phyloP scores from a whole-genome alignment of 2,113 vertebrate species.

The Hylia prasina region DNA sequence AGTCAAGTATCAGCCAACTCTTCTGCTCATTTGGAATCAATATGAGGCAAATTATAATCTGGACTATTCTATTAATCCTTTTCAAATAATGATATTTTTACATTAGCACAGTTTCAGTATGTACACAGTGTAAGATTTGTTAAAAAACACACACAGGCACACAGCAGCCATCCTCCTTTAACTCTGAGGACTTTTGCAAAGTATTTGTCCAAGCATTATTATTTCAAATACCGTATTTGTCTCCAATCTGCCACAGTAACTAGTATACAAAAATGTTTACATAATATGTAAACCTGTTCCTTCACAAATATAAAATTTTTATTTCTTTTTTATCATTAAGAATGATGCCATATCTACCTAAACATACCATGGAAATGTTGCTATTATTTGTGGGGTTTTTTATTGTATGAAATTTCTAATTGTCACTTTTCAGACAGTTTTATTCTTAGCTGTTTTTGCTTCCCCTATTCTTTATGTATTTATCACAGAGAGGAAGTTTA shows the following conservation, averaged over 20 bases:
- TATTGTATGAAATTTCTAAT: background rate
- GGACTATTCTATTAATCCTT: background rate
- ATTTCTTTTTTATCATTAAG: background rate
- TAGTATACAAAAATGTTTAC: background rate
- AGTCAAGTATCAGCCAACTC: background rate
- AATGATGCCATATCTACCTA: background rate
- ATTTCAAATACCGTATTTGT: background rate
- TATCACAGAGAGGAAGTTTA: background rate
- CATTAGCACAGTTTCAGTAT: background rate
- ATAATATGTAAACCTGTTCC: background rate
- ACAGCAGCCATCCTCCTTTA: background rate
- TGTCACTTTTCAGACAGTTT: background rate
- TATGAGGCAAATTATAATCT: background rate
- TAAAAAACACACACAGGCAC: background rate
- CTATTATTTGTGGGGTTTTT: background rate
- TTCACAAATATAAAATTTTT: background rate
- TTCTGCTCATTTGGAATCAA: background rate
- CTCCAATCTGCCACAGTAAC: background rate
- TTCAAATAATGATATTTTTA: background rate
- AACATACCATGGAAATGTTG: background rate
- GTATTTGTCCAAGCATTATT: background rate
- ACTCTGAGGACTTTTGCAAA: background rate
- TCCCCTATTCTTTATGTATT: background rate
- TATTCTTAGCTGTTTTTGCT: background rate
- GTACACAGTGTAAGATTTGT: background rate